Conservation (phyloP, 2,113 vertebrate genomes). For the Daubentonia madagascariensis region DNA sequence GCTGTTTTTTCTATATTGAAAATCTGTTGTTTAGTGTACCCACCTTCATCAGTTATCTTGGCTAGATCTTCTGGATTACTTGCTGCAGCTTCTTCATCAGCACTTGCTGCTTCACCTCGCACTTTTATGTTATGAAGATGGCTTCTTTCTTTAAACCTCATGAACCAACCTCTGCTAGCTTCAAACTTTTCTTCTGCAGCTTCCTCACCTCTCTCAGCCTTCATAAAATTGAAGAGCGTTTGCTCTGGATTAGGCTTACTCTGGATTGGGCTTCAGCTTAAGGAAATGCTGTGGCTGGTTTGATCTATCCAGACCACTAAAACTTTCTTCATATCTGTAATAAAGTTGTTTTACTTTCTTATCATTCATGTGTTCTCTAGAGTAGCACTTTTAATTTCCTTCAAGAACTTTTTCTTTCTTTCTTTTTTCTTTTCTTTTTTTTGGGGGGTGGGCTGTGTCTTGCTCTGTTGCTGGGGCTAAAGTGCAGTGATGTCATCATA, state of each 20-base stretch:
- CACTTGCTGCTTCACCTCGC: background rate
- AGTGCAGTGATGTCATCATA: no score
- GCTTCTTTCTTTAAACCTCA: background rate
- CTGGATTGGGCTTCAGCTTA: background rate
- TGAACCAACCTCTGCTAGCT: background rate
- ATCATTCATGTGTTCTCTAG: background rate
- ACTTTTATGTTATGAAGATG: background rate
- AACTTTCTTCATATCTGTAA: background rate
- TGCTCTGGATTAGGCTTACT: background rate
- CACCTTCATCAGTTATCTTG: background rate
- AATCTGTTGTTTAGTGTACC: background rate
- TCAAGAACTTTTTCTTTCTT: background rate
- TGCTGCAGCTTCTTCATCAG: background rate
- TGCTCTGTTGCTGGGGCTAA: no score
- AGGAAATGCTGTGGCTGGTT: background rate
- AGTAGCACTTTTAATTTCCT: background rate
- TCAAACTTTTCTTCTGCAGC: background rate
- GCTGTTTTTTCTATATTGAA: background rate
- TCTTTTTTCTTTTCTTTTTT: no score
- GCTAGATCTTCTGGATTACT: background rate
- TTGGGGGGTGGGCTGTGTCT: no score
- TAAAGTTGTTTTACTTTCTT: background rate
- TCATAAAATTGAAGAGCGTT: background rate
- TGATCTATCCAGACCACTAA: background rate
- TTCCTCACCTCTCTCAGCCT: background rate